Evolutionary conservation across 1,140 invertebrate genomes (phyloP), one percentile per base, ranked within the genome.

Genomic region (Zaprionus ghesquierei): DNA sequence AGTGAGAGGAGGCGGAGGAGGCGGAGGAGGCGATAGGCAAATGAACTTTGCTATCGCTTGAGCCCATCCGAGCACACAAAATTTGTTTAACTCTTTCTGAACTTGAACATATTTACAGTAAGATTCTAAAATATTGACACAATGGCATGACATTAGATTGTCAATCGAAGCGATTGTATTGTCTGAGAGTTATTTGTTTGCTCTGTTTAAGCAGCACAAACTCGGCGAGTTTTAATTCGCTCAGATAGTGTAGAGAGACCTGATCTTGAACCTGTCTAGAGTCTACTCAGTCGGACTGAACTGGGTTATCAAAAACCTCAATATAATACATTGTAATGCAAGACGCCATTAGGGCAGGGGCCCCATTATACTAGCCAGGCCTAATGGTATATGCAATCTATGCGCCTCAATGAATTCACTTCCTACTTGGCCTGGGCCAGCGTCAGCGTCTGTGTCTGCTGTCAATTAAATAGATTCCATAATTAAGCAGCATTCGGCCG

Each of bases 381-480:
- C n/a, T n/a, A n/a, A n/a, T 12, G 31, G 9, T 2, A 33, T 12
- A 33, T 33, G 31, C n/a, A n/a, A 69, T 70, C 60, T 31, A 9
- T 55, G 35, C 77, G 73, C 58, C 68, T 60, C 63, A 64, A 1
- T 79, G 77, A 25, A 29, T 6, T 41, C 49, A 58, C 35, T 70
- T 70, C 56, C 66, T 80, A 25, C 35, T 44, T 58, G 33, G 33
- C 22, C 53, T n/a, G n/a, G n/a, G n/a, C n/a, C n/a, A n/a, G n/a
- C n/a, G n/a, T n/a, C 18, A 35, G 9, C 22, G 10, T 38, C 29
- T 54, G 65, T 46, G 35, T 56, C 69, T 58, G 63, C 54, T 70
- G 64, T 81, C 70, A 81, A 81, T 85, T 86, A 85, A 65, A 69
- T 73, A 77, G 70, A 86, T 87, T 58, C 84, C 76, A 87, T 87